phyloP scores from a whole-genome alignment of 30 jellyfish, hydroid and myxozoan genomes.

The Pelagia noctiluca region DNA sequence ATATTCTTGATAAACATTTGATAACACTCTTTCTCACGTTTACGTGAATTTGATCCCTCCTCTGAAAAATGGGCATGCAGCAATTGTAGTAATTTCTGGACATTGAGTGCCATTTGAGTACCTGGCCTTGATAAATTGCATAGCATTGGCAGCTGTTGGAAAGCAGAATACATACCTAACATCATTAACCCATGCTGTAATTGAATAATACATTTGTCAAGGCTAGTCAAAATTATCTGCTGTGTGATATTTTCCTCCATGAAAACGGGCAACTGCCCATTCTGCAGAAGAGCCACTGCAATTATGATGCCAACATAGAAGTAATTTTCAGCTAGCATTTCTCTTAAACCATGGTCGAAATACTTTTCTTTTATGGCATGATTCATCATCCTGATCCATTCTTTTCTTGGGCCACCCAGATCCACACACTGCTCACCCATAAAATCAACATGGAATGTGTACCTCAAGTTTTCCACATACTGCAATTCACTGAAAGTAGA shows the following conservation, averaged over 20 bases:
- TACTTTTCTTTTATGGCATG: slow-evolving; percentile 2
- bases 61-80: slow-evolving; percentile 1
- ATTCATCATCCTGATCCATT: slow-evolving; percentile 3
- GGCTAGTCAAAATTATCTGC: slow-evolving; percentile 24
- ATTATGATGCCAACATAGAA: neutral
- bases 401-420: slow-evolving; percentile 9
- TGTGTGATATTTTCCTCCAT: slow-evolving; percentile 23
- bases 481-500: slow-evolving; percentile 38
- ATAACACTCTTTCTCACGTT: neutral
- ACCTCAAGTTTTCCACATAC: slow-evolving; percentile 6
- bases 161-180: slow-evolving; percentile 34
- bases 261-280: slow-evolving; percentile 30
- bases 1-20: neutral
- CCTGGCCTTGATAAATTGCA: slow-evolving; percentile 23
- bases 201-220: slow-evolving; percentile 21
- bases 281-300: slow-evolving; percentile 9
- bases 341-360: slow-evolving; percentile 5
- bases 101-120: slow-evolving; percentile 1
- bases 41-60: slow-evolving; percentile 6
- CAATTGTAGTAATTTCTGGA: slow-evolving; percentile 2
- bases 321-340: neutral
- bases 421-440: slow-evolving; percentile 9
- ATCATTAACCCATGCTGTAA: slow-evolving; percentile 14
- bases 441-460: neutral
- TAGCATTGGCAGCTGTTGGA: slow-evolving; percentile 26